A percentile compares a stretch with the other conserved stretches of the same genome.
phyloP scores from a whole-genome alignment of 2,888 invertebrate species.

The Dysmachus trigonus region DNA sequence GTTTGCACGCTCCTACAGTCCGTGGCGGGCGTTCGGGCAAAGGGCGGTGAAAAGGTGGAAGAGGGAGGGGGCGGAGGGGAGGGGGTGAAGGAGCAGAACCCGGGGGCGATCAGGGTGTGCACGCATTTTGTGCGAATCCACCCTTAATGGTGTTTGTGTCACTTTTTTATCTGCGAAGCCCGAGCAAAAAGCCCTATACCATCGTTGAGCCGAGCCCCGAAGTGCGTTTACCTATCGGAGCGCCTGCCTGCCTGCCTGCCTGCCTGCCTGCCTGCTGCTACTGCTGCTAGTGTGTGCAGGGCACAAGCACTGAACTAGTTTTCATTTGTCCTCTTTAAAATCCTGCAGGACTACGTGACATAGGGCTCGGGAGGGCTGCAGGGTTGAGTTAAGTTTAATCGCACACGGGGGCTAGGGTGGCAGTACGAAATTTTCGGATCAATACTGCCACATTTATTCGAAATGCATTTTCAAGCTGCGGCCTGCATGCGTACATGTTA shows the following conservation, averaged over 20 bases:
- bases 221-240: conserved; percentile 7
- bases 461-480: conserved; percentile 31
- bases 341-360: background rate
- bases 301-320: conserved; percentile 25
- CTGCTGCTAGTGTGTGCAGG: conserved; percentile 1
- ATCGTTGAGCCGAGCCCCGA: too few species aligned
- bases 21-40: background rate
- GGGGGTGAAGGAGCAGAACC: background rate
- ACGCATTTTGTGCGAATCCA: conserved; percentile 38
- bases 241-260: background rate
- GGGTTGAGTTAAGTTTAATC: too few species aligned
- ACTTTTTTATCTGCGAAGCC: conserved; percentile 20
- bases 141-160: conserved; percentile 28
- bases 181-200: background rate
- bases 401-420: background rate
- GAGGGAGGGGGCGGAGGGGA: background rate
- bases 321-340: conserved; percentile 28
- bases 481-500: conserved; percentile 38
- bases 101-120: background rate
- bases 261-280: too few species aligned
- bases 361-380: background rate
- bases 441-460: conserved; percentile 32
- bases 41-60: too few species aligned
- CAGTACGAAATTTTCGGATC: conserved; percentile 25
- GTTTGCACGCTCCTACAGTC: background rate